Base-by-base conservation (phyloP, 1,140 invertebrate genomes). In the Chlorops oryzae region DNA sequence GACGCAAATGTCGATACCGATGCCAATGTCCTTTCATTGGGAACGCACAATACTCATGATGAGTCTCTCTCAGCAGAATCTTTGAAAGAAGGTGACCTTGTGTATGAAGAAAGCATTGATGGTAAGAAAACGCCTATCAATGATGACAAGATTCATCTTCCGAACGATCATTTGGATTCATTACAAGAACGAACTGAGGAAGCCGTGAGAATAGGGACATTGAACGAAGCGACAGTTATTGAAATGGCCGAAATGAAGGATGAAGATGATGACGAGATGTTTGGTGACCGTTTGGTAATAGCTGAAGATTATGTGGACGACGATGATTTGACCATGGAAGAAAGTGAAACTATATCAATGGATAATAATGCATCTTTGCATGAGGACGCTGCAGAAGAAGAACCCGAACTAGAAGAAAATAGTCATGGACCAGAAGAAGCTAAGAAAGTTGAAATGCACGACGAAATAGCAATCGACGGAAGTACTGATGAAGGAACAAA, bases 291-390 rank as follows among this genome's bases (percentile, higher is more conserved):
- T n/a, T n/a, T n/a, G n/a, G n/a, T n/a, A n/a, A 18, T 28, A 28
- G n/a, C 20, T 25, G n/a, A 47, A 27, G 44, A 43, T 42, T 20
- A 44, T 35, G 49, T 48, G 3, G 32, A n/a, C 4, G 46, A 52
- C 38, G 35, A 25, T 23, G 52, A 62, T n/a, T 13, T 32, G 32
- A 49, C 42, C 23, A 22, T 42, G 28, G 47, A 54, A 32, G 34
- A 32, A 38, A 46, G 44, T 38, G 52, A 51, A 50, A 47, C 47
- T 12, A 52, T 51, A 21, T 57, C 55, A 23, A 57, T 53, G 51
- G 57, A 54, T 45, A 56, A 56, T 44, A 52, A 55, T 35, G 15
- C 47, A 2, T 51, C 47, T 23, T 34, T 50, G 13, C 44, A 53
- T 22, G 55, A 56, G 28, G 28, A 49, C 37, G 13, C 43, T 28